phyloP scores from a whole-genome alignment of 53 echinoderm and acorn worm species.

The Actinopyga echinites region DNA sequence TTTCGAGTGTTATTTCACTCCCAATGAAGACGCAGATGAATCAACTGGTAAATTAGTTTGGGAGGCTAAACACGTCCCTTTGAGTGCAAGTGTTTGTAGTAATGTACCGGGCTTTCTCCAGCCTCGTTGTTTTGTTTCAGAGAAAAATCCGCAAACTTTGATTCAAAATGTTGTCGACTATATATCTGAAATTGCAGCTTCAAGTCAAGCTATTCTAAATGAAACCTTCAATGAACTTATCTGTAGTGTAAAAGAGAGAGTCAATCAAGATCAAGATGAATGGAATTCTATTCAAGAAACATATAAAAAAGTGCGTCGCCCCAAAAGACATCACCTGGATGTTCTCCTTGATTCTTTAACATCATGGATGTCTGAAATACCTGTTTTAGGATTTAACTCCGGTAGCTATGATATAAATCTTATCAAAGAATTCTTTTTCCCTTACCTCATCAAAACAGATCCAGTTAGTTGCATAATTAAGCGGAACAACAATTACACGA shows the following conservation, averaged over 20 bases:
- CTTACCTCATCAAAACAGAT: conserved; percentile 36
- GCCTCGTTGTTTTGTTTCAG: background rate
- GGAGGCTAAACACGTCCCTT: conserved; percentile 33
- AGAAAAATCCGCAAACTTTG: background rate
- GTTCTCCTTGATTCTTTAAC: background rate
- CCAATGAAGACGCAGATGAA: background rate
- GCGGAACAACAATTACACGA: conserved; percentile 46
- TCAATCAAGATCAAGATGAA: conserved; percentile 15
- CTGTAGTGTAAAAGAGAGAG: background rate
- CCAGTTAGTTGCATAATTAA: conserved; percentile 26
- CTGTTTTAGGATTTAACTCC: conserved; percentile 38
- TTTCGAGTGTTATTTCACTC: conserved; percentile 1
- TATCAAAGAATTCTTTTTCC: conserved; percentile 18
- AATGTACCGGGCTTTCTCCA: conserved; percentile 39
- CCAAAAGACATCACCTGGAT: background rate
- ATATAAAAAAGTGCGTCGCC: background rate
- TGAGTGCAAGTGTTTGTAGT: conserved; percentile 52
- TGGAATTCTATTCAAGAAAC: conserved; percentile 7
- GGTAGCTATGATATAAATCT: conserved; percentile 37
- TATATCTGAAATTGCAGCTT: conserved; percentile 1
- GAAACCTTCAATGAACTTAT: background rate
- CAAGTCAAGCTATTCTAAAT: conserved; percentile 5
- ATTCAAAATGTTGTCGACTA: background rate
- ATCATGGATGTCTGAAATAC: background rate
- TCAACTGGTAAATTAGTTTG: background rate